Conservation (phyloP, 2,797 vertebrate genomes). For the Hemibagrus guttatus region DNA sequence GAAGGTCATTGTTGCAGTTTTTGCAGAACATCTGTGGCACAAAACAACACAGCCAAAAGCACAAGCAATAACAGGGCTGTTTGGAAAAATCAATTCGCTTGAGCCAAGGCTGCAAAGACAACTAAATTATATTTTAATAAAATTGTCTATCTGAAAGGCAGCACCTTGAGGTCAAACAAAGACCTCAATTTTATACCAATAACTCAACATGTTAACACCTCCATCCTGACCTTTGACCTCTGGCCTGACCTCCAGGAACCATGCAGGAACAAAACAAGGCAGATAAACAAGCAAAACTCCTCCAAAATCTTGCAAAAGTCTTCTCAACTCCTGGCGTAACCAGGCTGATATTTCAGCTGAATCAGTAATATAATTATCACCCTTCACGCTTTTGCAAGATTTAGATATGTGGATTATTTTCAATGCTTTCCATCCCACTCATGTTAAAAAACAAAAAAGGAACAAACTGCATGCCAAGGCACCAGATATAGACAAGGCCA, state of each 20-base stretch:
- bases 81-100: not conserved
- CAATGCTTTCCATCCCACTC: not conserved
- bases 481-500: conserved; percentile 15
- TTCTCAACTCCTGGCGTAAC: not conserved
- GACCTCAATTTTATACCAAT: not conserved
- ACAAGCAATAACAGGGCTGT: not conserved
- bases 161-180: conserved; percentile 9
- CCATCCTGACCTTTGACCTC: conserved; percentile 37
- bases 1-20: not conserved
- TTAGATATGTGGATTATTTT: not conserved
- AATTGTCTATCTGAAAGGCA: not conserved
- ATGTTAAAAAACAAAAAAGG: not conserved
- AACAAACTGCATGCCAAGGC: not conserved
- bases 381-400: not conserved
- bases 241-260: conserved; percentile 24
- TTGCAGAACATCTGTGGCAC: conserved; percentile 30
- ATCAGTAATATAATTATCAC: not conserved
- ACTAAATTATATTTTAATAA: not conserved
- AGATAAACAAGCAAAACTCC: not conserved
- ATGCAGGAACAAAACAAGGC: conserved; percentile 18
- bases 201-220: not conserved
- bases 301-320: not conserved
- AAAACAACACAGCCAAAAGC: conserved; percentile 12
- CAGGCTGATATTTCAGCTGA: not conserved
- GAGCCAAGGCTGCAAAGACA: not conserved